Evolutionary conservation across 2,888 invertebrate species (phyloP), one percentile per base, ranked within the genome.

Genomic region (Hirtodrosophila trivittata): DNA sequence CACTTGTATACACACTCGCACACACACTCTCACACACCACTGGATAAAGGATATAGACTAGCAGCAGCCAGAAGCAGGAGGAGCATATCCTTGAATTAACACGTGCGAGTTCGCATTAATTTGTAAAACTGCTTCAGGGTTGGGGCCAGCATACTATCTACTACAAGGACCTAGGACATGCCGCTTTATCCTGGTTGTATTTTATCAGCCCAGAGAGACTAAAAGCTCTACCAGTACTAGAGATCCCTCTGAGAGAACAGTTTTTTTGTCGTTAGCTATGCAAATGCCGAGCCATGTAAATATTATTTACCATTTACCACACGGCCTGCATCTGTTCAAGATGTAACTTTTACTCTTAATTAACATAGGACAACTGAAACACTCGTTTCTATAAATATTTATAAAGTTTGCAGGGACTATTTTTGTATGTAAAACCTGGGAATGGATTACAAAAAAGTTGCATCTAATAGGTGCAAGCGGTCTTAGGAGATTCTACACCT

Each of bases 261-360:
- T 81, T 81, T 81, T 81, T 81, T 84, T 81, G 80, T 86, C 81
- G 80, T 81, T 81, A 86, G 86, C 59, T 81, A 81, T 81, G 80
- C 80, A 81, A 81, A 81, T 81, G 70, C 42, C 45, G 56, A 67
- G 66, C 54, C 70, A 81, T 86, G 80, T 86, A 81, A 81, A 86
- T 86, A 86, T 60, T 77, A 86, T 81, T 84, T 86, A 84, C 86
- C 80, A 70, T 84, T 84, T 86, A 84, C 86, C 80, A 70, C 84
- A 81, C 67, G 60, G 60, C 63, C 86, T 80, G 86, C 84, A 84
- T 66, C 66, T 80, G 74, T 66, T 77, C 63, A 59, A 77, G 81
- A 70, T 81, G 52, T 65, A 58, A 69, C 72, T 77, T 77, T 69
- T 42, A 21, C 46, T 54, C 66, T 72, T 59, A 74, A 81, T 81